A percentile compares a stretch with the other conserved stretches of the same genome.
Conservation (phyloP, 2,113 vertebrate genomes). For the Carassius carassius region DNA sequence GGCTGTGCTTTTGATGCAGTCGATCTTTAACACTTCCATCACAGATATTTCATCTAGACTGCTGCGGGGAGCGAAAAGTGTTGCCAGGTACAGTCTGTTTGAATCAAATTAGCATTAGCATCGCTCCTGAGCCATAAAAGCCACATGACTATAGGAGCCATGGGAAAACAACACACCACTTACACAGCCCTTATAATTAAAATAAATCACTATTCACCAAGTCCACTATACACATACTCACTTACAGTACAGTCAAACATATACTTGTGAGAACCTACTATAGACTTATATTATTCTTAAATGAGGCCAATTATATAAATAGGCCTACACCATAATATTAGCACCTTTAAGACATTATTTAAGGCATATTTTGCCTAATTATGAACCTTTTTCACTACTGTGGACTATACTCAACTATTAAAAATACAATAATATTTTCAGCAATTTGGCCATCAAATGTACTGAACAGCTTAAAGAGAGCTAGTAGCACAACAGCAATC, state of each 20-base stretch:
- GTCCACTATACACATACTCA: not conserved
- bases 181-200: not conserved
- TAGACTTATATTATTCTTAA: not conserved
- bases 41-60: not conserved
- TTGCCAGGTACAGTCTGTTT: not conserved
- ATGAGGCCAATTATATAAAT: not conserved
- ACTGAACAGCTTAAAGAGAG: not conserved
- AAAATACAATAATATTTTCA: not conserved
- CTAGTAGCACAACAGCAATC: not conserved
- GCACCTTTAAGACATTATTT: not conserved
- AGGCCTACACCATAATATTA: not conserved
- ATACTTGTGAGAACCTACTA: not conserved
- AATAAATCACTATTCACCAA: not conserved
- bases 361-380: not conserved
- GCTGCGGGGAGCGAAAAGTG: not conserved
- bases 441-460: not conserved
- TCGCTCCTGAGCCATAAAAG: not conserved
- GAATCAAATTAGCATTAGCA: not conserved
- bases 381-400: not conserved
- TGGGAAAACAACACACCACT: not conserved
- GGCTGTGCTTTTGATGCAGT: constrained; percentile 4
- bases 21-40: constrained; percentile 22
- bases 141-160: not conserved
- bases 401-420: not conserved
- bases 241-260: not conserved